Evolutionary conservation across 2,113 vertebrate genomes (phyloP).

Genomic region (Suricata suricatta): DNA sequence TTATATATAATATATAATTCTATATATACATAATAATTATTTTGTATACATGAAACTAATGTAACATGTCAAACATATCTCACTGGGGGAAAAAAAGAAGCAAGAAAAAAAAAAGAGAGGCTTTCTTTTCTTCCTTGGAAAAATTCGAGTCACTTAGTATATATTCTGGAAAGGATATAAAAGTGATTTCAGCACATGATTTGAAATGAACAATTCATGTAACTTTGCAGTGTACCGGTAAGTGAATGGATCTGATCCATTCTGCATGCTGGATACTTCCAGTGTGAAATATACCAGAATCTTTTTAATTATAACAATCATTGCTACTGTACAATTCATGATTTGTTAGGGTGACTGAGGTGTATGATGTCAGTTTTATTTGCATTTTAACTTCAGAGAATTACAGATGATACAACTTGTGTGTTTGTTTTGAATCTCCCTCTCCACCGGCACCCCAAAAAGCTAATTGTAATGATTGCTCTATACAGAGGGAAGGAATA

Average conservation of each 20-base stretch:
- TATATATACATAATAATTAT: background rate
- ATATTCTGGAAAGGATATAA: background rate
- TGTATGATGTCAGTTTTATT: background rate
- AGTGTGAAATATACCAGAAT: background rate
- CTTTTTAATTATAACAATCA: background rate
- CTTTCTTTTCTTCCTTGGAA: background rate
- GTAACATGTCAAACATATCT: background rate
- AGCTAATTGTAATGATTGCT: background rate
- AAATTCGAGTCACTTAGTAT: background rate
- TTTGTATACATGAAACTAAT: background rate
- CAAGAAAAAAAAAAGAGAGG: background rate
- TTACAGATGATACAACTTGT: background rate
- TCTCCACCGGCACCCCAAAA: accelerated
- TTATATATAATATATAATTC: background rate
- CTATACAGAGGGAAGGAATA: background rate
- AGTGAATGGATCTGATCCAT: background rate
- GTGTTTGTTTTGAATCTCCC: background rate
- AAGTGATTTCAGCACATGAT: background rate
- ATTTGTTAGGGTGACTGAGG: background rate
- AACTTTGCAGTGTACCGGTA: background rate
- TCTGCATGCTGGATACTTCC: background rate
- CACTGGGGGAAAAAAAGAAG: background rate
- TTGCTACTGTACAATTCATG: background rate
- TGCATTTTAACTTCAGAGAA: background rate
- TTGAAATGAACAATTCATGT: background rate